Percentiles rank a stretch among this genome's conserved stretches.
Conservation (phyloP, 1,140 invertebrate genomes). For the Drosophila dunni region DNA sequence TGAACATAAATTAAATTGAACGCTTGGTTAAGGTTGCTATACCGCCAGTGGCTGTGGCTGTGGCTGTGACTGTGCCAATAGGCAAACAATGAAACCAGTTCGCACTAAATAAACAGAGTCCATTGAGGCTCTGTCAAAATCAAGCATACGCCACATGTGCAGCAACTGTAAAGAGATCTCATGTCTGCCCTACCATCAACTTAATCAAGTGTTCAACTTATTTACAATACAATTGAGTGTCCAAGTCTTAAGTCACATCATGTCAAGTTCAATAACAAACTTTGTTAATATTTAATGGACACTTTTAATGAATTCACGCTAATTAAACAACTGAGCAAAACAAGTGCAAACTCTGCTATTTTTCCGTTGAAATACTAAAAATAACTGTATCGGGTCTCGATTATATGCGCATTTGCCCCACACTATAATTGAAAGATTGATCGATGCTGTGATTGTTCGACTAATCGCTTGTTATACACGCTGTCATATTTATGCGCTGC, state of each 20-base stretch:
- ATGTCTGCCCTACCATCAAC: not conserved
- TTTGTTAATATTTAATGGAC: not conserved
- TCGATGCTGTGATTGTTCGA: slow-evolving; percentile 9
- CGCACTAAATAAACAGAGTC: slow-evolving; percentile 28
- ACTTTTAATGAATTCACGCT: not conserved
- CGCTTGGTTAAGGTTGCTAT: slow-evolving; percentile 43
- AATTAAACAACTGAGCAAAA: not conserved
- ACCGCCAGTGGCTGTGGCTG: slow-evolving; percentile 13
- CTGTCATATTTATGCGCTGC: slow-evolving; percentile 8
- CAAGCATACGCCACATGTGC: slow-evolving; percentile 22
- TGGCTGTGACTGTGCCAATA: slow-evolving; percentile 18
- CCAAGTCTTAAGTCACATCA: not conserved
- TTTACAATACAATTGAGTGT: not conserved
- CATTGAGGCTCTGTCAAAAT: slow-evolving; percentile 20
- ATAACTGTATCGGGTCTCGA: slow-evolving; percentile 11
- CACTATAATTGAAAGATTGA: slow-evolving; percentile 18
- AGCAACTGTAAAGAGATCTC: not conserved
- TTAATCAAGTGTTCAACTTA: not conserved
- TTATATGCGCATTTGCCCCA: slow-evolving; percentile 17
- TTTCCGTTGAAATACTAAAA: not conserved
- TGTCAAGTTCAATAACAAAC: not conserved
- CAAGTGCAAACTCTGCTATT: not conserved
- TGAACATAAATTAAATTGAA: slow-evolving; percentile 77
- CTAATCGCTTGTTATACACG: slow-evolving; percentile 1
- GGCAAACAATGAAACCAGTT: slow-evolving; percentile 44